A percentile compares a stretch with the other conserved stretches of the same genome.
phyloP scores from a whole-genome alignment of 2,113 vertebrate species.

The Triplophysa siluroides region DNA sequence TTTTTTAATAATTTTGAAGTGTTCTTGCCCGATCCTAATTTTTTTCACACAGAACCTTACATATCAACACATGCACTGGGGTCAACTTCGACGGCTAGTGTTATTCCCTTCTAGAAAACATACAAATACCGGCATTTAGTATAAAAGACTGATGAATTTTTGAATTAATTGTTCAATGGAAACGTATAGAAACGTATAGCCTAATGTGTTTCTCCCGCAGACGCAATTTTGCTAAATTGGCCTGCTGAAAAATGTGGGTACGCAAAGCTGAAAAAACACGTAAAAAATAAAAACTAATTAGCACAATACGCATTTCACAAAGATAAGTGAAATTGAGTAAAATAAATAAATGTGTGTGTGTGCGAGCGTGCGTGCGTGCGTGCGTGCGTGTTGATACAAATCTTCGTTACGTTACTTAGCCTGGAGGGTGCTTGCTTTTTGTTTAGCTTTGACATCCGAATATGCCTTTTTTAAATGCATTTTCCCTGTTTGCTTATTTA shows the following conservation, averaged over 20 bases:
- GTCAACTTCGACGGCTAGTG: not conserved
- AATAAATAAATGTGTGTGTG: not conserved
- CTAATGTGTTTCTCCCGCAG: not conserved
- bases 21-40: constrained; percentile 1
- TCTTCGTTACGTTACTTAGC: no score
- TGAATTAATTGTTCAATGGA: not conserved
- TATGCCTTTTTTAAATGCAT: no score
- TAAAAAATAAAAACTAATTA: not conserved
- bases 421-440: no score
- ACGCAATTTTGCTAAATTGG: not conserved
- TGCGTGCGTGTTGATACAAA: not conserved
- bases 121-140: no score
- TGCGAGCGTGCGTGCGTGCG: no score
- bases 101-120: not conserved
- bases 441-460: no score
- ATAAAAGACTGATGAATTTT: not conserved
- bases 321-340: not conserved
- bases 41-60: not conserved
- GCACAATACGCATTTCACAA: not conserved
- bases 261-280: not conserved
- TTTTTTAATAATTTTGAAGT: not conserved
- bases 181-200: not conserved
- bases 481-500: no score
- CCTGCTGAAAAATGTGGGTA: not conserved
- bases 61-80: not conserved